Evolutionary conservation across 2,888 invertebrate species (phyloP), one percentile per base, ranked within the genome.

Genomic region (Lasioglossum oenotherae): DNA sequence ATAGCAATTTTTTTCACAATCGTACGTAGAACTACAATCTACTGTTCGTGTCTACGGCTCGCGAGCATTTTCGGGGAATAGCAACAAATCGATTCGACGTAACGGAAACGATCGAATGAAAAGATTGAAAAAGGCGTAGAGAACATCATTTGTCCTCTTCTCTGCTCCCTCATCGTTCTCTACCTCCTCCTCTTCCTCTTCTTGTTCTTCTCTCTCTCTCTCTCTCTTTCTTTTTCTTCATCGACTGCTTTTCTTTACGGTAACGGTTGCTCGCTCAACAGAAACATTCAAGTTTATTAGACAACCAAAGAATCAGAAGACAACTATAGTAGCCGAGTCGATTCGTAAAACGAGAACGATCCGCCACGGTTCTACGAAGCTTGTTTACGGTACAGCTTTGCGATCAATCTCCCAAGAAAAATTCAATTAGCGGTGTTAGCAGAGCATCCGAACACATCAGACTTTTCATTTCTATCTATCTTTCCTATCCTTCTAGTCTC

Each of bases 1-100:
- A 86, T 86, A 87, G 83, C 81, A 86, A 83, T 78, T 83, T 35
- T 78, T 78, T 69, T 76, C 76, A 81, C 69, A 86, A 80, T 86
- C 76, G 69, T 86, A 86, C 80, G 83, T 69, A 78, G 44, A 86
- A 75, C 86, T 87, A 87, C 60, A 69, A 69, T 74, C 86, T 86
- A 87, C 80, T 60, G 76, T 80, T 78, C 76, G 80, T 82, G 75
- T 86, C 80, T 87, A 83, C 49, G 74, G 74, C 35, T 72, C 80
- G 72, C 77, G 83, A 67, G 78, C 67, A 67, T 71, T 64, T 77
- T 16, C 74, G 41, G 81, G 72, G 49, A 74, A 75, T 69, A 60
- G 82, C 67, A 74, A 74, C 83, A 75, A 67, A 84, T 83, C 78
- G 49, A 83, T 78, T 74, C 44, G 41, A 23, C n/a, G 27, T 35